Evolutionary conservation across 2,797 vertebrate genomes (phyloP).

Genomic region (Myripristis murdjan): DNA sequence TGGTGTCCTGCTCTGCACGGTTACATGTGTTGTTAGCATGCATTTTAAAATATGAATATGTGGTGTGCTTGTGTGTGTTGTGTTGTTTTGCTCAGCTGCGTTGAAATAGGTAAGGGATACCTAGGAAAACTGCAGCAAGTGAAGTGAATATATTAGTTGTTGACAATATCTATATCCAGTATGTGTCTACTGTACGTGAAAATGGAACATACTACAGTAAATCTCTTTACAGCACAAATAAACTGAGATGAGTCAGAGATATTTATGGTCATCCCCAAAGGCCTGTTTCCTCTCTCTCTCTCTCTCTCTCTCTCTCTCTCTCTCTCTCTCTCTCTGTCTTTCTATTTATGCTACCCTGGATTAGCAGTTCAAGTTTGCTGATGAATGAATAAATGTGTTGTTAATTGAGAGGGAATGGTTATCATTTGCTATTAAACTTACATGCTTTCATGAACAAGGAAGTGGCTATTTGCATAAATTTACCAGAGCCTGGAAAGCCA

Average conservation of each 20-base stretch:
- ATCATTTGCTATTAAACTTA: conserved; percentile 68
- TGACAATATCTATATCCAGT: conserved; percentile 29
- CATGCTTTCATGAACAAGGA: conserved; percentile 54
- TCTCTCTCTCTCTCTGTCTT: conserved; percentile 34
- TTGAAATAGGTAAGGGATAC: not conserved
- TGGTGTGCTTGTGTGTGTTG: conserved; percentile 6
- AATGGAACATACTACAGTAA: conserved; percentile 61
- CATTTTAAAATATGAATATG: conserved; percentile 21
- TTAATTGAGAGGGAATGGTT: conserved; percentile 65
- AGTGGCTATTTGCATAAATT: conserved; percentile 60
- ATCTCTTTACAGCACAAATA: conserved; percentile 76
- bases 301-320: conserved; percentile 18
- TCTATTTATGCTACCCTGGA: conserved; percentile 45
- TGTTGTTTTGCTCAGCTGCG: conserved; percentile 6
- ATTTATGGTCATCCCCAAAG: conserved; percentile 80
- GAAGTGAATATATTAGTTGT: conserved; percentile 24
- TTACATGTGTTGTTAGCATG: conserved; percentile 10
- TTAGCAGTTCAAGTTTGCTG: conserved; percentile 33
- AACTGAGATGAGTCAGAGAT: conserved; percentile 84
- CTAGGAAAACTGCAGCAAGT: conserved; percentile 26
- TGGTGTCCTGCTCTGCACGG: conserved; percentile 7
- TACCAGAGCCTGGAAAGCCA: conserved; percentile 10
- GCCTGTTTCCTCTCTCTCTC: conserved; percentile 40
- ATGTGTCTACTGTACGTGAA: conserved; percentile 25
- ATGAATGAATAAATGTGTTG: conserved; percentile 66